A percentile compares a stretch with the other conserved stretches of the same genome.
phyloP scores from a whole-genome alignment of 2,888 invertebrate genomes.

The Perizoma flavofasciatum region DNA sequence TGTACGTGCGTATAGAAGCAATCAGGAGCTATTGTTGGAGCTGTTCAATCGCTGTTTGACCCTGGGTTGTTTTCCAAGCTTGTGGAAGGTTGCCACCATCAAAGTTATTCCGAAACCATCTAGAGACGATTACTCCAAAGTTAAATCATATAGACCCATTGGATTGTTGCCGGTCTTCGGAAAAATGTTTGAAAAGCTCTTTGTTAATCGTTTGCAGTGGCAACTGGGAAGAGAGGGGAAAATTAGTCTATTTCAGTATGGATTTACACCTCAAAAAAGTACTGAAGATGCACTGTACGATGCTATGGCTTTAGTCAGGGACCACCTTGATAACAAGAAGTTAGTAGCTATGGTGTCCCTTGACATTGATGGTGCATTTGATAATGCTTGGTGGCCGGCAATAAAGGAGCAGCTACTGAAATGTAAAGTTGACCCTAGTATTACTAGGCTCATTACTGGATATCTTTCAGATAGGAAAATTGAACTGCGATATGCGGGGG shows the following conservation, averaged over 20 bases:
- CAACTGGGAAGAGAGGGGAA: slow-evolving; percentile 4
- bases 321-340: slow-evolving; percentile 6
- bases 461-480: slow-evolving; percentile 4
- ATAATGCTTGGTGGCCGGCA: slow-evolving; percentile 24
- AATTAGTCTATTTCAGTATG: slow-evolving; percentile 23
- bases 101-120: slow-evolving; percentile 19
- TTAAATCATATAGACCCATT: slow-evolving; percentile 9
- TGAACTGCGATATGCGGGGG: neutral
- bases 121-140: neutral
- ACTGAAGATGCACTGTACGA: slow-evolving; percentile 34
- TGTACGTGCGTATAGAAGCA: neutral
- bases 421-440: too few relatives aligned
- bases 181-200: slow-evolving; percentile 23
- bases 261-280: slow-evolving; percentile 30
- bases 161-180: slow-evolving; percentile 13
- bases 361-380: slow-evolving; percentile 28
- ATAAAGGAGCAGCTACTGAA: too few relatives aligned
- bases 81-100: slow-evolving; percentile 26
- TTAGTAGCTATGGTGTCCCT: slow-evolving; percentile 5
- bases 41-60: slow-evolving; percentile 19
- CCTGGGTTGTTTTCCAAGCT: slow-evolving; percentile 15
- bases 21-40: slow-evolving; percentile 2
- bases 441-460: too few relatives aligned
- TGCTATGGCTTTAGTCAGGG: slow-evolving; percentile 2
- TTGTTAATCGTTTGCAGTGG: slow-evolving; percentile 26